A percentile compares a stretch with the other conserved stretches of the same genome.
phyloP scores from a whole-genome alignment of 2,888 invertebrate species.

The Julus scanicus region DNA sequence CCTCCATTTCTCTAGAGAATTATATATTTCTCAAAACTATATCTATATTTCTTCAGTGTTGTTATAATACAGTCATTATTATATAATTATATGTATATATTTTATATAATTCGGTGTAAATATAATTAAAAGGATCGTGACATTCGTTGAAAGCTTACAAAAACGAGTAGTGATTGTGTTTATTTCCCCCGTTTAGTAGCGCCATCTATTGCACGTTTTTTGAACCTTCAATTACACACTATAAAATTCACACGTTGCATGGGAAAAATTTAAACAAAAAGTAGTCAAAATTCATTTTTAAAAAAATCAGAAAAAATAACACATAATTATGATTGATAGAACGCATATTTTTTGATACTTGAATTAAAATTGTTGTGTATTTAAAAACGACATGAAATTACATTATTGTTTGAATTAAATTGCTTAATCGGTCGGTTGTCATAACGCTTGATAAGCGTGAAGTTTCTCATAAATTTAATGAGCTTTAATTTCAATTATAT shows the following conservation, averaged over 20 bases:
- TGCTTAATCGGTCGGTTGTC: not conserved
- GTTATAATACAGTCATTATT: too few relatives aligned
- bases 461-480: not conserved
- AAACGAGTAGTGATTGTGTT: too few relatives aligned
- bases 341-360: not conserved
- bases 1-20: too few relatives aligned
- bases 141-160: too few relatives aligned
- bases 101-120: too few relatives aligned
- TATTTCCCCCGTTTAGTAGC: not conserved
- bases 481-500: slow-evolving; percentile 25
- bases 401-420: slow-evolving; percentile 23
- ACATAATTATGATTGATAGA: slow-evolving; percentile 9
- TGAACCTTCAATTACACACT: not conserved
- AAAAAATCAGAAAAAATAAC: not conserved
- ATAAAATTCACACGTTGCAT: not conserved
- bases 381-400: slow-evolving; percentile 11
- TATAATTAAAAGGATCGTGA: too few relatives aligned
- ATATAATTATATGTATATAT: too few relatives aligned
- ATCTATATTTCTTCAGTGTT: too few relatives aligned
- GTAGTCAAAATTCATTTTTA: not conserved
- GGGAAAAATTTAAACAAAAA: not conserved
- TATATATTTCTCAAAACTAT: too few relatives aligned
- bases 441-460: not conserved
- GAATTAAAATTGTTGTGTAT: not conserved
- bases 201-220: not conserved